Evolutionary conservation across 2,113 vertebrate genomes (phyloP), one percentile per base, ranked within the genome.

Genomic region (Corythornis vintsioides): DNA sequence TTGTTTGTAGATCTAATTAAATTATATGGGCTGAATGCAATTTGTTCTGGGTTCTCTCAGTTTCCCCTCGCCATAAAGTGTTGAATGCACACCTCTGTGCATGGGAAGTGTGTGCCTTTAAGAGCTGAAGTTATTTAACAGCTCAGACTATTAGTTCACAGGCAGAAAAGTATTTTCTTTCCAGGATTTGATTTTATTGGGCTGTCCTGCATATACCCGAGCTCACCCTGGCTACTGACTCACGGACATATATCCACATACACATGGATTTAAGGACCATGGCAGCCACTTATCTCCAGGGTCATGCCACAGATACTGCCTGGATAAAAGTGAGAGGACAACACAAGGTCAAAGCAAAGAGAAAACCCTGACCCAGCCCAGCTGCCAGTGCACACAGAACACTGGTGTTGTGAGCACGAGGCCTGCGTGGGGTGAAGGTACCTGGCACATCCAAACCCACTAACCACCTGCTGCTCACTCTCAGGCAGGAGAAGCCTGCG

Each of bases 1-100:
- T 95, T 96, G 96, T 96, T 96, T 96, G 96, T 96, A 95, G 96
- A 92, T 95, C 95, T 95, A 96, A 96, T 96, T 96, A 96, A 96
- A 96, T 96, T 96, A 96, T 96, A 96, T 93, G 86, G 83, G 92
- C 95, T 96, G 93, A 95, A 96, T 2, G 2, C 95, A 96, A 96
- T 96, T 96, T 96, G 94, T 96, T 95, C 96, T 94, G 95, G 93
- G 90, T 92, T 96, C 94, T 93, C 93, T 93, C 93, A 90, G 95
- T 94, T 96, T 96, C 95, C 94, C 94, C 94, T 95, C 63, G 86
- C 90, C 90, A 95, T 95, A 95, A 96, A 95, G 83, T 76, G 63
- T 65, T 96, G 93, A 96, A 95, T 95, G 93, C 90, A 79, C 94
- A 96, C 93, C 93, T 95, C 88, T 95, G 91, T 95, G 80, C 4